A percentile compares a stretch with the other conserved stretches of the same genome.
These are phyloP conservation scores for Colletes latitarsis DNA, from an alignment of 1,140 invertebrate species.

Conservation along the genomic window DNA sequence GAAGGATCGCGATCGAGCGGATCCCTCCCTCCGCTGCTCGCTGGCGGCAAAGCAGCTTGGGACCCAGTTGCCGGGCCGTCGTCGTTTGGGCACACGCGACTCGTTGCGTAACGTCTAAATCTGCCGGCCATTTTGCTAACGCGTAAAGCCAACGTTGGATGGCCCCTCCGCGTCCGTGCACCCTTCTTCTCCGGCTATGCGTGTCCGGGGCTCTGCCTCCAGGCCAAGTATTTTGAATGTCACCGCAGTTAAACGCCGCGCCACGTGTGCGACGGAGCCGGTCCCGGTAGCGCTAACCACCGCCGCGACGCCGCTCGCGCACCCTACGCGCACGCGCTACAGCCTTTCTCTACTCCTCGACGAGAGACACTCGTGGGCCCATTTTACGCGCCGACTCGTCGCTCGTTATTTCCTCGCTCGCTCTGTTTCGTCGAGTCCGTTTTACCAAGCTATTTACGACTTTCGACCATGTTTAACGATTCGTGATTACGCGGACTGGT, in stretches of 20 bases:
- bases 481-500: conserved; percentile 12
- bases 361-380: not conserved
- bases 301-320: not conserved
- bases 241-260: conserved; percentile 62
- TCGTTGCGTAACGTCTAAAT: conserved; percentile 78
- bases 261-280: not conserved
- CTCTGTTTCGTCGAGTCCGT: not conserved
- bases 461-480: not conserved
- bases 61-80: conserved; percentile 63
- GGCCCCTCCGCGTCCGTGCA: conserved; percentile 59
- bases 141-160: conserved; percentile 16
- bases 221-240: conserved; percentile 70
- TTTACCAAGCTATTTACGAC: not conserved
- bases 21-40: not conserved
- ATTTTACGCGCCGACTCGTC: not conserved
- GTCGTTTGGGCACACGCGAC: conserved; percentile 59
- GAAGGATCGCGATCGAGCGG: not conserved
- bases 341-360: not conserved
- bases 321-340: not conserved
- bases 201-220: conserved; percentile 30
- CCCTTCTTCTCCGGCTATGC: conserved; percentile 49
- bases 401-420: not conserved
- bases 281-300: not conserved
- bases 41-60: conserved; percentile 52
- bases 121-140: conserved; percentile 78